Evolutionary conservation across 2,888 invertebrate genomes (phyloP), one percentile per base, ranked within the genome.

Genomic region (Doris montereyensis): DNA sequence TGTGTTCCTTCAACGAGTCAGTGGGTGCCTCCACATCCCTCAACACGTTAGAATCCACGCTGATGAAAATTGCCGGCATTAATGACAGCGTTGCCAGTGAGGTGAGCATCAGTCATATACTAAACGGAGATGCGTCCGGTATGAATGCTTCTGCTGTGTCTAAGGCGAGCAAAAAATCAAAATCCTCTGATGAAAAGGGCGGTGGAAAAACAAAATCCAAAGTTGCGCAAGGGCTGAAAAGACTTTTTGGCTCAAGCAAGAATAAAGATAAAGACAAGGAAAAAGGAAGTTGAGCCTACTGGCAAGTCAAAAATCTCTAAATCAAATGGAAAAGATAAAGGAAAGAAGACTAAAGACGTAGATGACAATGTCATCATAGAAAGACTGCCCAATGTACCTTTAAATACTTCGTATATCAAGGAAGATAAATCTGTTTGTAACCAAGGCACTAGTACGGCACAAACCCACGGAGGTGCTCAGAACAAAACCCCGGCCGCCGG

Each of bases 171-270:
- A 68, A 79, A 34, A 76, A 35, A 28, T 57, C 26, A 2, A 75
- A 70, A 35, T 4, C 21, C 17, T 34, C 24, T 17, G 70, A 68
- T 17, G 76, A 77, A 41, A 72, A 70, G 71, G 65, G 68, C 17
- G 77, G 65, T 10, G 57, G 68, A 2, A 78, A 79, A 41, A 67
- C 77, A 32, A 82, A 82, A 60, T 77, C 77, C 21, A 81, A 77
- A 77, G 80, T 77, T 8, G 76, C 79, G 8, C 75, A 79, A 26
- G 76, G 79, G 0, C 32, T 79, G 30, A 79, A 79, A n/a, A 62
- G 71, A 35, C 62, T 79, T 2, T 79, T 79, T 35, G 41, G 76
- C 17, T 76, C 76, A 58, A 75, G 78, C 32, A 75, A 76, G 41
- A 67, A 74, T 5, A 76, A 78, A 30, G 76, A 78, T n/a, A 79